Evolutionary conservation across 2,888 invertebrate genomes (phyloP).

Genomic region (Machimus atricapillus): DNA sequence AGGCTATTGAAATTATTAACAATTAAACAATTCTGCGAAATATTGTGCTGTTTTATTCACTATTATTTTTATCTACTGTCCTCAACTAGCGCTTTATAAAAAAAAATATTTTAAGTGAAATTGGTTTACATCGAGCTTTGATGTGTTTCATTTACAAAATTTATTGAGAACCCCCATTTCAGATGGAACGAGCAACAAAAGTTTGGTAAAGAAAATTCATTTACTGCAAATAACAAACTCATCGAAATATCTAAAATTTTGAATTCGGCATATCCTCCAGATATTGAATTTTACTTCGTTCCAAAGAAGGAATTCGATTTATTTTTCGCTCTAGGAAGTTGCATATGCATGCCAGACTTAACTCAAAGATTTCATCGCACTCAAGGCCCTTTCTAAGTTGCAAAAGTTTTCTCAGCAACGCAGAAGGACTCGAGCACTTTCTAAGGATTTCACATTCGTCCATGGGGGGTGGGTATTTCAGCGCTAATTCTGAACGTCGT

Average conservation of each 20-base stretch:
- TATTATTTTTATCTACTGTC: not conserved
- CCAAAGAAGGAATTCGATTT: not conserved
- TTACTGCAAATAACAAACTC: not conserved
- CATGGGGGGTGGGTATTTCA: not conserved
- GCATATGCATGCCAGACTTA: not conserved
- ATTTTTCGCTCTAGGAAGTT: not conserved
- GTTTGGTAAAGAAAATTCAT: not conserved
- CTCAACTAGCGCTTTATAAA: not conserved
- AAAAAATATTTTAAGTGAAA: not conserved
- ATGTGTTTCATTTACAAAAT: not conserved
- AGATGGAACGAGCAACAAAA: not conserved
- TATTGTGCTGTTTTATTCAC: not conserved
- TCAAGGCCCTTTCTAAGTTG: not conserved
- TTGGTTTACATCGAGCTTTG: not conserved
- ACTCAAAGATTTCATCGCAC: not conserved
- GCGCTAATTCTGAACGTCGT: not conserved
- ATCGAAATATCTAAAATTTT: not conserved
- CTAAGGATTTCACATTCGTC: not conserved
- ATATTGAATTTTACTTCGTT: not conserved
- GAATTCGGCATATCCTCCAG: not conserved
- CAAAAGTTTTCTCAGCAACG: not conserved
- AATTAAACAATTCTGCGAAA: slow-evolving; percentile 11
- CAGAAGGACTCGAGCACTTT: not conserved
- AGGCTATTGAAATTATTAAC: slow-evolving; percentile 22
- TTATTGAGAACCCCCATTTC: not conserved